Percentiles rank a stretch among this genome's conserved stretches.
These are phyloP conservation scores for Hymenochirus boettgeri DNA, from an alignment of 2,113 vertebrate genomes.

Conservation along the genomic window DNA sequence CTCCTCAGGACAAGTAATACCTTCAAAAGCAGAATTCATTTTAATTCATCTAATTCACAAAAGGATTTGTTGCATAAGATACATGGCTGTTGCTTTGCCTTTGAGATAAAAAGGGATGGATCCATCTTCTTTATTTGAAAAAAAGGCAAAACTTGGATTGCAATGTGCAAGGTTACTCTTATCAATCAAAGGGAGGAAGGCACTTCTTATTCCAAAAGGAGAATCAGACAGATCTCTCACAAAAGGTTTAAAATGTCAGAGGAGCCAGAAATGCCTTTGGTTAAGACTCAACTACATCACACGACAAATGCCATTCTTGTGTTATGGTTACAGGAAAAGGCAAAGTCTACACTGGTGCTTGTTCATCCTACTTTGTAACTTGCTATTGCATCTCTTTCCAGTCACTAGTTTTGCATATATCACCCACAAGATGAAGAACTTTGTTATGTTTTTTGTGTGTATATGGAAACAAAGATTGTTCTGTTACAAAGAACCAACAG, in stretches of 20 bases:
- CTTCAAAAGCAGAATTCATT: slow-evolving; percentile 42
- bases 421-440: neutral
- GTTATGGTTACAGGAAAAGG: slow-evolving; percentile 60
- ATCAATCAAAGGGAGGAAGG: slow-evolving; percentile 35
- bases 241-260: slow-evolving; percentile 46
- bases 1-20: slow-evolving; percentile 33
- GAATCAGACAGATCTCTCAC: slow-evolving; percentile 19
- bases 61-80: slow-evolving; percentile 34
- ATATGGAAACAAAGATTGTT: no score
- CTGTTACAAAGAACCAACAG: no score
- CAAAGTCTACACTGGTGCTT: slow-evolving; percentile 44
- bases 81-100: neutral
- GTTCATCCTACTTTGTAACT: slow-evolving; percentile 54
- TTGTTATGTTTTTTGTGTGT: no score
- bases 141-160: slow-evolving; percentile 22
- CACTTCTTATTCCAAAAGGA: slow-evolving; percentile 16
- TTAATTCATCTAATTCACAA: slow-evolving; percentile 35
- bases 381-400: slow-evolving; percentile 51
- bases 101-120: neutral
- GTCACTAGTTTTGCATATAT: slow-evolving; percentile 48
- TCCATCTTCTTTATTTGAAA: no score
- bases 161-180: slow-evolving; percentile 29
- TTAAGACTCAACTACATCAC: slow-evolving; percentile 39
- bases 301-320: slow-evolving; percentile 47
- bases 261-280: slow-evolving; percentile 48